Percentiles rank a stretch among this genome's conserved stretches.
These are phyloP conservation scores for Hydra vulgaris DNA, from an alignment of 30 jellyfish, hydroid and myxozoan genomes.

Conservation along the genomic window DNA sequence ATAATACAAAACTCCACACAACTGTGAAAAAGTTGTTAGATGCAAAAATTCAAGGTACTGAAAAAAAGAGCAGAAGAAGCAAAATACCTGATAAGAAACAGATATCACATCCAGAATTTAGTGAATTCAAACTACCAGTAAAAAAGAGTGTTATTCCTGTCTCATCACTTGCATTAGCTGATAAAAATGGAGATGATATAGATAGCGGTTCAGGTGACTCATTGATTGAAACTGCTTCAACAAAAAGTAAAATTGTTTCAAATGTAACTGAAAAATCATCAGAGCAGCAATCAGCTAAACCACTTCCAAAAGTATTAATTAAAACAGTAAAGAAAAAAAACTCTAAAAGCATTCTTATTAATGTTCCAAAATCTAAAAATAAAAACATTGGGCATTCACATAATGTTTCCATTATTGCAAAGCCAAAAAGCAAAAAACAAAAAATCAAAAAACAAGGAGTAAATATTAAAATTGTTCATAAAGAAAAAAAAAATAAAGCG, in stretches of 20 bases:
- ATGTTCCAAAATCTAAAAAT: too few relatives aligned
- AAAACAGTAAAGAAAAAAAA: too few relatives aligned
- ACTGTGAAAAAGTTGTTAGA: not conserved
- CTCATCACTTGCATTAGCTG: slow-evolving; percentile 34
- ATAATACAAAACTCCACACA: not conserved
- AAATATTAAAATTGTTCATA: not conserved
- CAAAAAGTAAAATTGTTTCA: not conserved
- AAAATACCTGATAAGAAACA: not conserved
- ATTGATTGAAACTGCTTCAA: not conserved
- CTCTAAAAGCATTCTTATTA: too few relatives aligned
- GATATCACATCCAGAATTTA: slow-evolving; percentile 4
- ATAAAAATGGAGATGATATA: slow-evolving; percentile 32
- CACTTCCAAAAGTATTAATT: not conserved
- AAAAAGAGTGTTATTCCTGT: slow-evolving; percentile 22
- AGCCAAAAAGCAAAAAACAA: not conserved
- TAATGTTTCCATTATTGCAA: not conserved
- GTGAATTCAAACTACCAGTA: slow-evolving; percentile 24
- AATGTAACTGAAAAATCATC: not conserved
- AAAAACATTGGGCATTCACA: too few relatives aligned
- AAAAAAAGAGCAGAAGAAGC: not conserved
- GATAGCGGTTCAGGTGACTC: slow-evolving; percentile 68
- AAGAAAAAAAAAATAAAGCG: not conserved
- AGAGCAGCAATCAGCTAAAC: not conserved
- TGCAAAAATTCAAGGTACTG: not conserved
- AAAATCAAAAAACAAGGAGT: not conserved